These are phyloP conservation scores for Biston betularia DNA, from an alignment of 2,888 invertebrate species.

Conservation along the genomic window DNA sequence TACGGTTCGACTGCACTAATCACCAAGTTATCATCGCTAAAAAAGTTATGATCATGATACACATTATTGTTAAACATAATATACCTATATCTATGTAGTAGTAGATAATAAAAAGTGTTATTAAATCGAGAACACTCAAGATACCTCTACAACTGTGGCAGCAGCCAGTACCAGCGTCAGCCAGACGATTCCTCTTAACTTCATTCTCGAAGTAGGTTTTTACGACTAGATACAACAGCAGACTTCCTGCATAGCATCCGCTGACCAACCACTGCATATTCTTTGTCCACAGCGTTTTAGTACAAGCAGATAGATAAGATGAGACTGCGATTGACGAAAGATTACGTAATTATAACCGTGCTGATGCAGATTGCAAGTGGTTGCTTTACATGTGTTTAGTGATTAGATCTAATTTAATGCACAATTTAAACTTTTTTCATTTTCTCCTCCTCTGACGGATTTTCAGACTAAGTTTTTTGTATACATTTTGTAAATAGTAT, in stretches of 20 bases:
- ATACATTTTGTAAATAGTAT: no score
- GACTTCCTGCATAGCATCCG: slow-evolving; percentile 67
- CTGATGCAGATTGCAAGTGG: slow-evolving; percentile 22
- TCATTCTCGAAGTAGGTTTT: slow-evolving; percentile 76
- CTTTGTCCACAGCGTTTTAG: slow-evolving; percentile 22
- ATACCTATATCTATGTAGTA: no score
- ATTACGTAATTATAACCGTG: slow-evolving; percentile 47
- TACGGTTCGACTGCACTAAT: no score
- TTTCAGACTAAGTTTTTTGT: no score
- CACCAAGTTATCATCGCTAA: no score
- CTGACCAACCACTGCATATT: slow-evolving; percentile 69
- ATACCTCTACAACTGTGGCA: slow-evolving; percentile 66
- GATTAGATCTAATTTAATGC: slow-evolving; percentile 16
- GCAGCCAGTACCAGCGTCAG: slow-evolving; percentile 51
- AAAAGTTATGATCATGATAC: no score
- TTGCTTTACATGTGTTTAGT: slow-evolving; percentile 10
- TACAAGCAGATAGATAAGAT: slow-evolving; percentile 61
- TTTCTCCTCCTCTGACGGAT: no score
- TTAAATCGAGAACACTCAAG: slow-evolving; percentile 42
- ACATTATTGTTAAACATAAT: no score
- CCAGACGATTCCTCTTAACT: slow-evolving; percentile 60
- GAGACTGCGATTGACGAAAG: slow-evolving; percentile 45
- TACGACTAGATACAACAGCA: slow-evolving; percentile 67
- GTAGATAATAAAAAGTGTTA: neutral
- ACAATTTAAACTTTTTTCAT: no score